Base-by-base conservation (phyloP, 2,113 vertebrate species). In the Lepisosteus osseus region DNA sequence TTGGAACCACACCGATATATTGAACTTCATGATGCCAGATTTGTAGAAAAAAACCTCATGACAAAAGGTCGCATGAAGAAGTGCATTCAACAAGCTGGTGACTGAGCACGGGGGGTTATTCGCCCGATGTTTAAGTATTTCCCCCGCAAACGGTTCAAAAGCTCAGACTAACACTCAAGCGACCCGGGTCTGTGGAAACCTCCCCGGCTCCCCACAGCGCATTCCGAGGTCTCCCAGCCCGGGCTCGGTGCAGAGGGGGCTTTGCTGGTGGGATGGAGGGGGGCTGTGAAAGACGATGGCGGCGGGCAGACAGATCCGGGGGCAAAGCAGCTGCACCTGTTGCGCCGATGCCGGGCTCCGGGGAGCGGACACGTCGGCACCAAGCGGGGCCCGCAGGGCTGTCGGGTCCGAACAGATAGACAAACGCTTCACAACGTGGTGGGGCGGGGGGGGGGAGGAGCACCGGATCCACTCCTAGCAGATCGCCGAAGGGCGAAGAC, bases 341-440 rank as follows among this genome's bases (percentile, higher is more conserved):
- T 77, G 65, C 79, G 76, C 29, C 14, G 40, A 40, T 57, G 17
- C 9, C 69, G 51, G 29, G 29, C 29, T 69, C 68, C 77, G 67
- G 74, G 82, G 83, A 81, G 79, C 82, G 2, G 80, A 84, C 79
- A 76, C 80, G 81, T 81, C 56, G 47, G 56, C 41, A 79, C 13
- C 54, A 79, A 67, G 72, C 62, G 47, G 42, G 65, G 42, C 77
- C 29, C 29, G 2, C 29, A 77, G 64, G 73, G n/a, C 43, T 56
- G 56, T 65, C 43, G 71, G 69, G 79, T 76, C 76, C 15, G 80
- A 80, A 69, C 41, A 72, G 78, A 82, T 72, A 69, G 67, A 85
- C 56, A 61, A 59, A 44, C 17, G 40, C 17, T 7, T 63, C 70
- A n/a, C 29, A 29, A 29, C 29, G 29, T 29, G 29, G 29, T 1